Base-by-base conservation (phyloP, 2,797 vertebrate genomes). In the Chanos chanos region DNA sequence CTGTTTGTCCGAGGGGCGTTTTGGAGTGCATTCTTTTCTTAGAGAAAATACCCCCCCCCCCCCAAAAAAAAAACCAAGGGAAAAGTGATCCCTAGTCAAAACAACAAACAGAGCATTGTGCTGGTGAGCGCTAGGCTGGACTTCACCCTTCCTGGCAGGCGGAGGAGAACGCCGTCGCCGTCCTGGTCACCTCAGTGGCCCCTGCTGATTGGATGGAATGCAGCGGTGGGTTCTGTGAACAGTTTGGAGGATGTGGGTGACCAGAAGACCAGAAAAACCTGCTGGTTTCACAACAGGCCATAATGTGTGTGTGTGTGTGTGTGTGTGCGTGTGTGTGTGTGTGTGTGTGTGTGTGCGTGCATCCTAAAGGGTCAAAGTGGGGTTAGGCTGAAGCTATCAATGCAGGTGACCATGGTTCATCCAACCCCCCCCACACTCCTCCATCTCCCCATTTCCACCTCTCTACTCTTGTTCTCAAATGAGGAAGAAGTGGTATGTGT, bases 21-120 rank as follows among this genome's bases (percentile, higher is more conserved):
- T 68, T 66, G 19, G 49, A 30, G 59, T 48, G 51, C 60, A 56
- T 71, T 72, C 63, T 66, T 64, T 63, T 21, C 13, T 47, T 22
- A 49, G 37, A n/a, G 30, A 70, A 68, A 48, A 34, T 28, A 50
- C 15, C 49, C n/a, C n/a, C n/a, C n/a, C n/a, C n/a, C n/a, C n/a
- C n/a, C n/a, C n/a, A n/a, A n/a, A 48, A 39, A 68, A 57, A 25
- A 54, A 37, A 36, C 48, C 22, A 22, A 61, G 53, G 71, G 33
- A 54, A 28, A 41, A 54, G 22, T 5, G 36, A 21, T 47, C 22
- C 24, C 53, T 62, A 57, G 63, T 59, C 70, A 77, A 68, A 76
- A 74, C 77, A 88, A 90, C 87, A 91, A 89, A 81, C 73, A 77
- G 65, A 25, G 56, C 77, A 88, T 91, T 90, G 88, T 91, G 64